Percentiles rank a stretch among this genome's conserved stretches.
These are phyloP conservation scores for Mastomys coucha DNA, from an alignment of 2,113 vertebrate genomes.

Conservation along the genomic window DNA sequence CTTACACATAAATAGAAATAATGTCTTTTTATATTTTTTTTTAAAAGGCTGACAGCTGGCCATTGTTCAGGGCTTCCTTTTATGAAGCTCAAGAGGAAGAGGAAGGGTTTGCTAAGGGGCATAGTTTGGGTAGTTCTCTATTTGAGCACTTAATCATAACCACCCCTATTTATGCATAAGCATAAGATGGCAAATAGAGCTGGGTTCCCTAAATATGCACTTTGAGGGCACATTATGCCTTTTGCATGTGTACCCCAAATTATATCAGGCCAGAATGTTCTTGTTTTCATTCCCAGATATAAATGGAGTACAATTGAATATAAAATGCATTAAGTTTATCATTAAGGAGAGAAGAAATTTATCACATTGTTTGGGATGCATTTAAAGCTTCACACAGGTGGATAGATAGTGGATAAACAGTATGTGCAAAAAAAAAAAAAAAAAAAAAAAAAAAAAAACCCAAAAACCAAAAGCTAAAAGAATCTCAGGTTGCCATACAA, in stretches of 20 bases:
- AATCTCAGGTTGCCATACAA: not conserved
- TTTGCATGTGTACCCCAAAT: not conserved
- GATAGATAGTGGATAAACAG: not conserved
- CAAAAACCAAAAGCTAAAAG: too few species aligned
- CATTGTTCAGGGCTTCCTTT: not conserved
- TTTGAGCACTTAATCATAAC: not conserved
- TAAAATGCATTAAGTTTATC: not conserved
- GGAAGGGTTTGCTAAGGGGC: too few species aligned
- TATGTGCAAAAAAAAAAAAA: not conserved
- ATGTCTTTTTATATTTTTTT: not conserved
- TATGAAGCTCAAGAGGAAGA: not conserved
- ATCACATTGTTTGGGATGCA: not conserved
- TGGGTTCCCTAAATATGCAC: not conserved
- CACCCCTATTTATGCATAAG: not conserved
- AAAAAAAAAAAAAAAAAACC: too few species aligned
- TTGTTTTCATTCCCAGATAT: not conserved
- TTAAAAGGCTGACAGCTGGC: not conserved
- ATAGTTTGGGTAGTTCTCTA: not conserved
- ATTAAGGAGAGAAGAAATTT: not conserved
- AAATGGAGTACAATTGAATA: not conserved
- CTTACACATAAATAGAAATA: not conserved
- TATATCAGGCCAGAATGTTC: not conserved
- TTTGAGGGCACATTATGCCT: not conserved
- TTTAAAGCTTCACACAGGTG: not conserved
- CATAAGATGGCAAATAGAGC: not conserved